Base-by-base conservation (phyloP, 2,797 vertebrate species). In the Scomberomorus guttatus region DNA sequence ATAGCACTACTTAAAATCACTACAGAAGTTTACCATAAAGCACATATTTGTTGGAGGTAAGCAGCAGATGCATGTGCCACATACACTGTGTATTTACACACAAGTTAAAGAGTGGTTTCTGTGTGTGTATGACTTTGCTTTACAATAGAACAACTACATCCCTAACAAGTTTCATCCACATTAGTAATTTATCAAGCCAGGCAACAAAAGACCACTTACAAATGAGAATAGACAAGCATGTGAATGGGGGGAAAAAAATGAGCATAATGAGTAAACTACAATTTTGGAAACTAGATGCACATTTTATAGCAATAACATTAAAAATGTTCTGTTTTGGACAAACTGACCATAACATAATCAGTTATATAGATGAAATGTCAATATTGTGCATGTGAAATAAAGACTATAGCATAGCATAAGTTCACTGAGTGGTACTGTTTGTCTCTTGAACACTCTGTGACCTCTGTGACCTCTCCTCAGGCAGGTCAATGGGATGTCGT, bases 401-500 rank as follows among this genome's bases (percentile, higher is more conserved):
- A 48, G 18, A 22, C 5, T 24, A 17, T 6, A 32, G 11, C 20
- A 48, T 39, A 0, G 50, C 57, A 46, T 25, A 32, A 29, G 27
- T 29, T 29, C 27, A 5, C 25, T 57, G 48, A 34, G 6, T 63
- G 39, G 29, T 18, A 65, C 9, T n/a, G 48, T 6, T 57, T 68
- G 13, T 44, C 20, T 63, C 1, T 25, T 37, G 37, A 8, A 27
- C 20, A 13, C 1, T 18, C 17, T n/a, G n/a, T n/a, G n/a, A n/a
- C n/a, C n/a, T n/a, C n/a, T 84, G 34, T 79, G 58, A 39, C 20
- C 51, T 11, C 2, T 79, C 57, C 29, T 66, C 93, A 99, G 98
- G 97, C 75, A 96, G 97, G 84, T 99, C 98, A 1, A 97, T 99
- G 97, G 97, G 98, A 51, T 95, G 96, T 59, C 96, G 97, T 83